Evolutionary conservation across 2,888 invertebrate species (phyloP).

Genomic region (Unio pictorum): DNA sequence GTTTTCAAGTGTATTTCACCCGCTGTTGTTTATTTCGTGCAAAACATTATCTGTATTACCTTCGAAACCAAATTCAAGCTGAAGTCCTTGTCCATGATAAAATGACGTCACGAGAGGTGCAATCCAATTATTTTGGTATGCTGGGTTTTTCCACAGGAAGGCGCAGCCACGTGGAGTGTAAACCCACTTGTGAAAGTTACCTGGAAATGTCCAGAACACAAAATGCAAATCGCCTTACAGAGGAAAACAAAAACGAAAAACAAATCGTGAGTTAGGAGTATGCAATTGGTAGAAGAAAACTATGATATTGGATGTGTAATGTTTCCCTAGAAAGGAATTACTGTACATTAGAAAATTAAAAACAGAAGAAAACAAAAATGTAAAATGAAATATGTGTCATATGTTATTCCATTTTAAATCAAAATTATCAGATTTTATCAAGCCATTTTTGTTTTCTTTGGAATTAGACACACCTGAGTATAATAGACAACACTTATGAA

Average conservation of each 20-base stretch:
- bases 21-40: too few species aligned
- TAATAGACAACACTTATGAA: too few species aligned
- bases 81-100: constrained; percentile 28
- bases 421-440: neutral
- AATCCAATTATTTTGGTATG: constrained; percentile 36
- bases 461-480: too few species aligned
- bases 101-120: constrained; percentile 46
- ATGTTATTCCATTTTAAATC: neutral
- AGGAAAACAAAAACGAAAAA: neutral
- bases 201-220: constrained; percentile 27
- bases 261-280: too few species aligned
- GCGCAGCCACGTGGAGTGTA: constrained; percentile 63
- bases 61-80: constrained; percentile 36
- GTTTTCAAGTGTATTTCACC: too few species aligned
- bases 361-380: neutral
- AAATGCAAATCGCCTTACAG: neutral
- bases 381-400: neutral
- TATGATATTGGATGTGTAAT: too few species aligned
- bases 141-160: constrained; percentile 52
- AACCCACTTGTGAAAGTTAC: constrained; percentile 67
- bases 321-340: too few species aligned
- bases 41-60: constrained; percentile 8
- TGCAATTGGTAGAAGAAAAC: too few species aligned
- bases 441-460: too few species aligned
- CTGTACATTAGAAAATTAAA: too few species aligned